Evolutionary conservation across 2,888 invertebrate genomes (phyloP).

Genomic region (Deroplatys truncata): DNA sequence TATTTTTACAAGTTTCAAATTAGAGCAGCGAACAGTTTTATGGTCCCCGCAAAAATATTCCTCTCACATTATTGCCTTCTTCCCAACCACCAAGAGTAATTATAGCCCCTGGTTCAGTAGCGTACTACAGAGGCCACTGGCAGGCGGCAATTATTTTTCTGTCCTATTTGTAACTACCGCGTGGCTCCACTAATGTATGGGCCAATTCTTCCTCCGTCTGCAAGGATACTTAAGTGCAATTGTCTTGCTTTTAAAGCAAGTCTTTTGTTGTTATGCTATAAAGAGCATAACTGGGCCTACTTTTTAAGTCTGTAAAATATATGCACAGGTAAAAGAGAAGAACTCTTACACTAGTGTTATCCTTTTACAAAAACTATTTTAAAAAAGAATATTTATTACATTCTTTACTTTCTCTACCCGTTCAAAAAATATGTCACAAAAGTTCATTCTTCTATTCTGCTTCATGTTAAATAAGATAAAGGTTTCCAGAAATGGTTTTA

Average conservation of each 20-base stretch:
- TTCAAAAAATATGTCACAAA: too few species aligned
- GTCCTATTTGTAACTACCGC: not conserved
- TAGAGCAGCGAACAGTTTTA: not conserved
- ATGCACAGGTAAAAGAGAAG: too few species aligned
- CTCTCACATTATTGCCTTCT: not conserved
- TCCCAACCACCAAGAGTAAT: not conserved
- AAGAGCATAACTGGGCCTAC: too few species aligned
- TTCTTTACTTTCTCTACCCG: too few species aligned
- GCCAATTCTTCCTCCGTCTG: not conserved
- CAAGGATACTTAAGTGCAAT: not conserved
- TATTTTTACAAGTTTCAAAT: slow-evolving; percentile 3
- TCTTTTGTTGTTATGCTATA: not conserved
- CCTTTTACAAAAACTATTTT: too few species aligned
- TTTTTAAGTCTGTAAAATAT: too few species aligned
- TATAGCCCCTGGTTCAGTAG: not conserved
- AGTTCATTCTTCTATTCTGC: too few species aligned
- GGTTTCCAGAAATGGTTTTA: too few species aligned
- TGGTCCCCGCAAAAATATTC: not conserved
- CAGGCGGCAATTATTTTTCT: not conserved
- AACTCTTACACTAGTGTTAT: too few species aligned
- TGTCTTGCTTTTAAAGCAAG: not conserved
- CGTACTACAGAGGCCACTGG: not conserved
- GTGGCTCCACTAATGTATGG: not conserved
- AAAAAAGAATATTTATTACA: too few species aligned
- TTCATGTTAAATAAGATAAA: too few species aligned